Evolutionary conservation across 2,797 vertebrate genomes (phyloP).

Genomic region (Pseudochromis fuscus): DNA sequence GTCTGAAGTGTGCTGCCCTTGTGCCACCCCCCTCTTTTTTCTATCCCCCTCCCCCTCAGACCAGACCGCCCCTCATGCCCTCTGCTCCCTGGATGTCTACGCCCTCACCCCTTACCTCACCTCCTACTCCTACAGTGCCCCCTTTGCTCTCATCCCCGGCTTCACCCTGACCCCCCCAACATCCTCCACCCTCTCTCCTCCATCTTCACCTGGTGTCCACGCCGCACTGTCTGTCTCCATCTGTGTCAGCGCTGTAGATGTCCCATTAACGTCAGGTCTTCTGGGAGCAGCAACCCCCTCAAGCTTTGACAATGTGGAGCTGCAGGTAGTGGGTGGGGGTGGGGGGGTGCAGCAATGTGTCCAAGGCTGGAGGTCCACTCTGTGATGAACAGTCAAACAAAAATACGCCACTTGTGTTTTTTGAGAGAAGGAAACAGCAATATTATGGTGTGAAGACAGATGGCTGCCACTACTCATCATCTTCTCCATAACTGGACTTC

Average conservation of each 20-base stretch:
- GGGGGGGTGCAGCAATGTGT: slow-evolving; percentile 50
- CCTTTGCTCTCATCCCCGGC: background rate
- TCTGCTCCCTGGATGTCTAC: slow-evolving; percentile 36
- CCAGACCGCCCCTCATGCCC: slow-evolving; percentile 41
- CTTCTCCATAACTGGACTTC: slow-evolving; percentile 65
- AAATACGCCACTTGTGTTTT: slow-evolving; percentile 46
- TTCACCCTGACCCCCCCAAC: slow-evolving; percentile 1
- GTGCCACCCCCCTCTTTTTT: slow-evolving; percentile 21
- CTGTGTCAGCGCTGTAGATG: slow-evolving; percentile 36
- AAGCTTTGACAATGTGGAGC: slow-evolving; percentile 21
- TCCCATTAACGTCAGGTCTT: slow-evolving; percentile 32
- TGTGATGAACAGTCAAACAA: slow-evolving; percentile 48
- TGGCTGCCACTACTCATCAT: slow-evolving; percentile 78
- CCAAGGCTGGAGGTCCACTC: slow-evolving; percentile 35
- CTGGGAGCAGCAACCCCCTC: slow-evolving; percentile 24
- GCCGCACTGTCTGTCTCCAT: slow-evolving; percentile 35
- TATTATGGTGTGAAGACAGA: slow-evolving; percentile 78
- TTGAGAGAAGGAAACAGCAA: slow-evolving; percentile 53
- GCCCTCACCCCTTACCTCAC: slow-evolving; percentile 4
- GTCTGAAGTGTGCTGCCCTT: slow-evolving; percentile 57
- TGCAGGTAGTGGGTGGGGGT: no score
- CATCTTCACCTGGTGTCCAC: slow-evolving; percentile 43
- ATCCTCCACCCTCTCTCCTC: slow-evolving; percentile 13
- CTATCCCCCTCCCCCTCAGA: background rate
- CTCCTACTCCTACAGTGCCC: slow-evolving; percentile 16